Evolutionary conservation across 1,140 invertebrate species (phyloP), one percentile per base, ranked within the genome.

Genomic region (Dufourea novaeangliae): DNA sequence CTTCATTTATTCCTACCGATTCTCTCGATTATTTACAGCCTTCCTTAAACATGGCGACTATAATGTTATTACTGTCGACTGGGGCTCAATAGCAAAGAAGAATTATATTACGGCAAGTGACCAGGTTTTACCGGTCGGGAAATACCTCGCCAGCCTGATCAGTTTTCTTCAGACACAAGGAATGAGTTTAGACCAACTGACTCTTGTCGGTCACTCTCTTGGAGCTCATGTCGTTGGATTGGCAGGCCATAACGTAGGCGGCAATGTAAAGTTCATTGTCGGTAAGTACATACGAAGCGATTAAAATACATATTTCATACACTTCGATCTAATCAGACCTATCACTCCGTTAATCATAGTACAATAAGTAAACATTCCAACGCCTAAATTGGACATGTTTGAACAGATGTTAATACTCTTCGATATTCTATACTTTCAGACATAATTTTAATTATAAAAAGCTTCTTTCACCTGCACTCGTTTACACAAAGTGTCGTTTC

Each of bases 31-130:
- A 5, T 73, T 83, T 64, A 59, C 83, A 93, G 95, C 94, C 25
- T 95, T 94, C 82, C 84, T 95, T 5, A 80, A 90, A 61, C 83
- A 90, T 17, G 92, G 89, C 0, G 93, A 95, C 66, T 93, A 93
- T 46, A 95, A 95, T 80, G 91, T 96, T 0, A 94, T 96, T 56
- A 87, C 94, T 17, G 90, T 96, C 0, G 95, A 96, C 71, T 96
- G 95, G 95, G 92, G 91, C 3, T 39, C 20, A 8, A 91, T 92
- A 17, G 90, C 93, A 5, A 84, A 86, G 8, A 89, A 90, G 0
- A 10, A 10, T 10, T 95, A 95, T 67, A 72, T 92, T 7, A 92
- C 88, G 20, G 92, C 95, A 11, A 91, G 90, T 2, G 85, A 79
- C 22, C 91, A 92, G 10, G 94, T 95, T 0, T 88, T 92, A 89